A percentile compares a stretch with the other conserved stretches of the same genome.
Evolutionary conservation across 2,888 invertebrate species (phyloP).

Genomic region (Emmelina monodactyla): DNA sequence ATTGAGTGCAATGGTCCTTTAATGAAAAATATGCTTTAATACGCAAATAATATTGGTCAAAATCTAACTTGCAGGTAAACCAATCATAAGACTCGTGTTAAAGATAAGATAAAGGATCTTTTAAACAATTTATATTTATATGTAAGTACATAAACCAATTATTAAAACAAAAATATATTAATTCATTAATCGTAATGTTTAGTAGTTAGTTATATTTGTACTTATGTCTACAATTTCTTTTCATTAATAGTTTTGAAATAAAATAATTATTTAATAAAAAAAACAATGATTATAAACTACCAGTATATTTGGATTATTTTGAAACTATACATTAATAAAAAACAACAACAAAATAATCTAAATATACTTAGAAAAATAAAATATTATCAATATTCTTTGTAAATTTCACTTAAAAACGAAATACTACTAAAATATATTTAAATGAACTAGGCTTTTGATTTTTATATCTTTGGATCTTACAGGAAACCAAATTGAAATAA

Average conservation of each 20-base stretch:
- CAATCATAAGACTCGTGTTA: no score
- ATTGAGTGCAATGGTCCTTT: no score
- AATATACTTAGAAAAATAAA: slow-evolving; percentile 16
- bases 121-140: slow-evolving; percentile 16
- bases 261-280: no score
- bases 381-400: slow-evolving; percentile 19
- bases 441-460: not conserved
- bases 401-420: slow-evolving; percentile 26
- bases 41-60: no score
- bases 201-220: slow-evolving; percentile 51
- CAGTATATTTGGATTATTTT: no score
- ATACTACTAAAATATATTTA: slow-evolving; percentile 37
- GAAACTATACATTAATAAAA: not conserved
- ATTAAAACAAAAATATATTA: slow-evolving; percentile 32
- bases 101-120: no score
- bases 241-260: no score
- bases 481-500: no score
- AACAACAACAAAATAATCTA: slow-evolving; percentile 21
- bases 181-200: slow-evolving; percentile 5
- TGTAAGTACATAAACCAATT: slow-evolving; percentile 61
- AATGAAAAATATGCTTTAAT: no score
- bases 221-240: slow-evolving; percentile 40
- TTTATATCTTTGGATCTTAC: slow-evolving; percentile 55
- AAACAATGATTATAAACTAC: no score
- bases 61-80: no score